A percentile compares a stretch with the other conserved stretches of the same genome.
Evolutionary conservation across 2,888 invertebrate species (phyloP).

Genomic region (Dynastes maya): DNA sequence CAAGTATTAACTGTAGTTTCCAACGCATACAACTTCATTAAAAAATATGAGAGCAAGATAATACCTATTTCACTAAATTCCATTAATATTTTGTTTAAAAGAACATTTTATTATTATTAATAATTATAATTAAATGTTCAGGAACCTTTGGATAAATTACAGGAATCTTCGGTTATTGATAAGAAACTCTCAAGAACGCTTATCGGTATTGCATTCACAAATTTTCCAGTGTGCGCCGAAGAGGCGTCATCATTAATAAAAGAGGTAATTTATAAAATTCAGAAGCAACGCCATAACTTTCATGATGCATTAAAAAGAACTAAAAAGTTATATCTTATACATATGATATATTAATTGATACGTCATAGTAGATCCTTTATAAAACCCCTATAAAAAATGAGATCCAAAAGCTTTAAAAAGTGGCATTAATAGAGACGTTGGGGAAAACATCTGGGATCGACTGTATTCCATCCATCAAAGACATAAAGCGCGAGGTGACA

Average conservation of each 20-base stretch:
- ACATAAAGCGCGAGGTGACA: constrained; percentile 68
- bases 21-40: too few species aligned
- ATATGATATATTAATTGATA: constrained; percentile 49
- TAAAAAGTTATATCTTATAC: constrained; percentile 39
- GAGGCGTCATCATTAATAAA: constrained; percentile 18
- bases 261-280: constrained; percentile 38
- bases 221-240: constrained; percentile 4
- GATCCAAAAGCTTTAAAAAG: constrained; percentile 58
- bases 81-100: too few species aligned
- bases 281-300: constrained; percentile 24
- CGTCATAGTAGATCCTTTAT: constrained; percentile 43
- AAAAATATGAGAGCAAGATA: too few species aligned
- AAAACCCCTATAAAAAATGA: constrained; percentile 50
- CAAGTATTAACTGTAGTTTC: too few species aligned
- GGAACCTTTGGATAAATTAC: too few species aligned
- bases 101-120: too few species aligned
- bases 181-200: background rate
- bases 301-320: constrained; percentile 27
- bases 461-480: constrained; percentile 67
- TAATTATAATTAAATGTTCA: too few species aligned
- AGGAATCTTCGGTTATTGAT: too few species aligned
- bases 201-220: background rate
- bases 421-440: constrained; percentile 67
- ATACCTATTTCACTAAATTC: too few species aligned
- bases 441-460: constrained; percentile 66